Conservation (phyloP, 2,888 invertebrate genomes). For the Drosophila peninsularis region DNA sequence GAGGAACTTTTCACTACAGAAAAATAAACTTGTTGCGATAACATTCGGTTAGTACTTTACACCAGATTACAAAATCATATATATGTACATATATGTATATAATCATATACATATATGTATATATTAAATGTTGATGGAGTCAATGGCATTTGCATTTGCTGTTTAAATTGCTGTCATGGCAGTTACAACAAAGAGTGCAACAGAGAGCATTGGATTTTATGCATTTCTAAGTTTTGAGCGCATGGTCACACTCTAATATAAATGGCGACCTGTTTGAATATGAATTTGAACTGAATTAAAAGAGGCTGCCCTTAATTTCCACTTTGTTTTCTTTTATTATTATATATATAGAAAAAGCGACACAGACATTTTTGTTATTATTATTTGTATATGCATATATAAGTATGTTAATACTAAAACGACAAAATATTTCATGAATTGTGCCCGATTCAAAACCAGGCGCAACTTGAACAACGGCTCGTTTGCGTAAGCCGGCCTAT, state of each 20-base stretch:
- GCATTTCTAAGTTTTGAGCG: not conserved
- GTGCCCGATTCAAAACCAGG: conserved; percentile 41
- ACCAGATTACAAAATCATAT: not conserved
- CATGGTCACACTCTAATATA: conserved; percentile 2
- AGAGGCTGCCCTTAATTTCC: conserved; percentile 2
- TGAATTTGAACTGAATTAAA: not conserved
- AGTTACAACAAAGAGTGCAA: not conserved
- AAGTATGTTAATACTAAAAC: conserved; percentile 43
- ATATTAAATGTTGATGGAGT: not conserved
- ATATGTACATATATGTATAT: not conserved
- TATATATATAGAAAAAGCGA: conserved; percentile 73
- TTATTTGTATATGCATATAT: conserved; percentile 33
- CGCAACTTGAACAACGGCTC: conserved; percentile 30
- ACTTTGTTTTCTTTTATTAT: conserved; percentile 58
- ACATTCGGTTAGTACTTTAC: too few species aligned
- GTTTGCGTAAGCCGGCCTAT: conserved; percentile 31
- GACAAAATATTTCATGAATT: conserved; percentile 43
- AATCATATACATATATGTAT: too few species aligned
- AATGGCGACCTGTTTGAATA: not conserved
- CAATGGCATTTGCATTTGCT: not conserved
- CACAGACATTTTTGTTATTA: conserved; percentile 60
- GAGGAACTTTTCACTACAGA: not conserved
- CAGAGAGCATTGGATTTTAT: not conserved
- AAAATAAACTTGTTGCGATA: not conserved
- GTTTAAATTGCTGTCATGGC: not conserved